Evolutionary conservation across 2,797 vertebrate species (phyloP).

Genomic region (Premnoplex brunnescens): DNA sequence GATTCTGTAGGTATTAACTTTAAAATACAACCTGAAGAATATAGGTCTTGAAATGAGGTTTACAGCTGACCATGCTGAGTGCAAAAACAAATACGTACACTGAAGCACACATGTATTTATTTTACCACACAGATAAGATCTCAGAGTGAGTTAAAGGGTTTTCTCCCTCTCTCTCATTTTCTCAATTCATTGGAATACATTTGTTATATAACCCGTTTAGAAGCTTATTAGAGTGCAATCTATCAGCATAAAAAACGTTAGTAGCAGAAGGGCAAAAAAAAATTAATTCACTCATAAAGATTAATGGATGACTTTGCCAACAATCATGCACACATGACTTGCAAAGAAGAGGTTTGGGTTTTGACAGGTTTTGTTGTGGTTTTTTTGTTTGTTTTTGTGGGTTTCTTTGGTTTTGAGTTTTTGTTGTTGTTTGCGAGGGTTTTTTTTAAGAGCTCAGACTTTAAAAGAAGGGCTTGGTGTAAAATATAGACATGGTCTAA

Average conservation of each 20-base stretch:
- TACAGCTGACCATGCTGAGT: background rate
- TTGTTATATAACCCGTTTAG: background rate
- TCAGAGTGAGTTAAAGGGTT: background rate
- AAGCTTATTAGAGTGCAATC: background rate
- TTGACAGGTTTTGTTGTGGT: background rate
- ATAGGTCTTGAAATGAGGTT: background rate
- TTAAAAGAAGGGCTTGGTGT: background rate
- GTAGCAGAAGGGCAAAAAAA: background rate
- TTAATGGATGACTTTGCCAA: background rate
- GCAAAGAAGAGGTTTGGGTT: background rate
- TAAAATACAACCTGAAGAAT: background rate
- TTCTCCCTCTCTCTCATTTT: background rate
- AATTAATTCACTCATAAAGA: background rate
- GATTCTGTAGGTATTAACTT: background rate
- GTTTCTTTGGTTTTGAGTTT: background rate
- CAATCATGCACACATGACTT: background rate
- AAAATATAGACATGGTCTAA: background rate
- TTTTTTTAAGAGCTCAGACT: background rate
- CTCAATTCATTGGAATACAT: background rate
- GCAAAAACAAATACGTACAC: background rate
- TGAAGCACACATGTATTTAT: background rate
- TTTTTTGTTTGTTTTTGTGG: background rate
- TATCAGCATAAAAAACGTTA: background rate
- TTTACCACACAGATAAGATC: background rate
- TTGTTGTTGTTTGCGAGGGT: background rate